Conservation (phyloP, 1,140 invertebrate species). For the Panulirus ornatus region DNA sequence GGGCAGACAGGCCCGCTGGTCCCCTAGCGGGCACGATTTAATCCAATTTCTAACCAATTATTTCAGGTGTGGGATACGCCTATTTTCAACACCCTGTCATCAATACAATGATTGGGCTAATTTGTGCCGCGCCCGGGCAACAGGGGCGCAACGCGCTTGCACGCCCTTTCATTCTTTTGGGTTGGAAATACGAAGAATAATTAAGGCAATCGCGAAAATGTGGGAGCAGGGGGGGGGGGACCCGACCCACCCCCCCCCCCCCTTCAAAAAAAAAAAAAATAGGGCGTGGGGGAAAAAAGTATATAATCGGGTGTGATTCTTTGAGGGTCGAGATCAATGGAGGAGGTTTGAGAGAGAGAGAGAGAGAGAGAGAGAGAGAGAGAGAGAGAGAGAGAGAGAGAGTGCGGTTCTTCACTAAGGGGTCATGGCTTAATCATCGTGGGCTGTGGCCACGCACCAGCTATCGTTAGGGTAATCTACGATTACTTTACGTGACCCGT, state of each 20-base stretch:
- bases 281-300: not conserved
- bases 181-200: constrained; percentile 14
- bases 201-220: constrained; percentile 5
- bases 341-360: not conserved
- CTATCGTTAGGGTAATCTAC: no score
- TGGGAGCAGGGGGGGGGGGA: no score
- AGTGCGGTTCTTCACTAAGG: no score
- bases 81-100: constrained; percentile 70
- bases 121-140: constrained; percentile 39
- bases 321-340: not conserved
- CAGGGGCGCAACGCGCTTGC: constrained; percentile 32
- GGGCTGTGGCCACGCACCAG: no score
- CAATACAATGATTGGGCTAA: constrained; percentile 72
- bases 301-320: not conserved
- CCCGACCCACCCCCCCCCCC: no score
- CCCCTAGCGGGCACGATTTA: constrained; percentile 54
- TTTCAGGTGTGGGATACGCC: constrained; percentile 68
- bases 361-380: constrained; percentile 7
- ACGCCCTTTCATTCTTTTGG: not conserved
- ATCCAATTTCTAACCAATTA: constrained; percentile 70
- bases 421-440: no score
- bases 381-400: constrained; percentile 3
- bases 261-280: not conserved
- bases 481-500: no score
- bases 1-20: not conserved